Evolutionary conservation across 2,113 vertebrate genomes (phyloP), one percentile per base, ranked within the genome.

Genomic region (Burhinus bistriatus): DNA sequence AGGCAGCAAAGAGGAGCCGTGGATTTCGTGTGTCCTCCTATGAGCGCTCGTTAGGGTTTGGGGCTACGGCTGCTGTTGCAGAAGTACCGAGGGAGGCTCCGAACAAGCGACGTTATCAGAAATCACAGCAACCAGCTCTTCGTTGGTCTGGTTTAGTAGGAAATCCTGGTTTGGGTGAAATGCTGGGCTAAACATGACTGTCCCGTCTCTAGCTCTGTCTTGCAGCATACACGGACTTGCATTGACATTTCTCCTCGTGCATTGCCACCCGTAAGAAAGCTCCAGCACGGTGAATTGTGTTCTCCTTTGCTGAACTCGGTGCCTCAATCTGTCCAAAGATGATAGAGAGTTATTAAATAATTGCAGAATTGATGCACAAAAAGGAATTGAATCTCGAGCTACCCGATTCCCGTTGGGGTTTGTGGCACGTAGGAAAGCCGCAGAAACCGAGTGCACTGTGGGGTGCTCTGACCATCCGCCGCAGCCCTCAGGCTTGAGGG

Each of bases 161-260:
- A 26, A 57, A 12, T 72, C 27, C 34, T 36, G 51, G 5, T 76
- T 51, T 81, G 44, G 58, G 49, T 76, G 7, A 55, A 68, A 44
- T 5, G 15, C 54, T 57, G 65, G 30, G 3, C 57, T 57, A 16
- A 16, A 12, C 15, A 7, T 0, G 2, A 0, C 40, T 64, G 18
- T 64, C 47, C 47, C 11, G 47, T 49, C 22, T 51, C 49, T 36
- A 52, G 1, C 57, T 61, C 4, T 0, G 11, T 38, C 38, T 83
- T 54, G 26, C 64, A 40, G 51, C 5, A 1, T 6, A 1, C 10
- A 5, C 0, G 0, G 44, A 5, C 12, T 32, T 55, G 15, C 2
- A 5, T 3, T 10, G 19, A 3, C 5, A 1, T 34, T 77, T n/a
- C 36, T 76, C 21, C 34, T 73, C 1, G 0, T 25, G 19, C 1